These are phyloP conservation scores for Chromis chromis DNA, from an alignment of 2,797 vertebrate genomes.

Conservation along the genomic window DNA sequence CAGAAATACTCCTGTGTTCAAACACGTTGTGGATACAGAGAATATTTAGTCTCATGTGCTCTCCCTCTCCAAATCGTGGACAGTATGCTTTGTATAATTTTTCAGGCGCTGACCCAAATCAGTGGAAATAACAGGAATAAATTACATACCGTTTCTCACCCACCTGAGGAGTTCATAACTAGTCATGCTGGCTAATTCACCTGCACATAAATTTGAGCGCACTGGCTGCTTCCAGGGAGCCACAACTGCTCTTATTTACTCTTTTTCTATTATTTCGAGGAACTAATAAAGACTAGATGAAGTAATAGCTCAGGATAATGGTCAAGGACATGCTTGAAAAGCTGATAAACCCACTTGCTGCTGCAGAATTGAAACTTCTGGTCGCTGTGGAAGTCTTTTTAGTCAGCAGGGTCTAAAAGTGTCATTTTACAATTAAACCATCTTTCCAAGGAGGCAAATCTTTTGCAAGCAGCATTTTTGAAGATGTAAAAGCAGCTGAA, in stretches of 20 bases:
- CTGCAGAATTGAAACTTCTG: conserved; percentile 21
- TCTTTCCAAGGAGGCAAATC: conserved; percentile 20
- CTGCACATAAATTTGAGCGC: conserved; percentile 24
- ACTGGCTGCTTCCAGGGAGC: too few relatives aligned
- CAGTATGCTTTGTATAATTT: conserved; percentile 36
- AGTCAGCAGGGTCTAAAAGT: conserved; percentile 26
- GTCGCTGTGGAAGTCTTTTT: conserved; percentile 17
- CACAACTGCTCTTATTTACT: conserved; percentile 5
- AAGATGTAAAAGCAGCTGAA: conserved; percentile 44
- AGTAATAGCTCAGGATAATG: background rate
- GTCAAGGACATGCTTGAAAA: conserved; percentile 17
- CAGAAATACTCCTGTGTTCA: background rate
- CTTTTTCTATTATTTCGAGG: conserved; percentile 5
- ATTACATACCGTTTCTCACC: conserved; percentile 50
- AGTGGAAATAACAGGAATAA: conserved; percentile 53
- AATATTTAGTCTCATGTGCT: conserved; percentile 24
- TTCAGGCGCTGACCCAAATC: conserved; percentile 57
- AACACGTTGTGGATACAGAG: conserved; percentile 12
- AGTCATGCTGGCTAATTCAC: conserved; percentile 26
- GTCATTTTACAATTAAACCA: conserved; percentile 47
- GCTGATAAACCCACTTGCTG: background rate
- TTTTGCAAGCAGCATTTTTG: conserved; percentile 41
- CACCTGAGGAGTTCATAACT: conserved; percentile 51
- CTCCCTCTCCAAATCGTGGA: background rate
- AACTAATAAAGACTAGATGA: background rate